A percentile compares a stretch with the other conserved stretches of the same genome.
Evolutionary conservation across 2,888 invertebrate genomes (phyloP).

Genomic region (Morinoia aosen): DNA sequence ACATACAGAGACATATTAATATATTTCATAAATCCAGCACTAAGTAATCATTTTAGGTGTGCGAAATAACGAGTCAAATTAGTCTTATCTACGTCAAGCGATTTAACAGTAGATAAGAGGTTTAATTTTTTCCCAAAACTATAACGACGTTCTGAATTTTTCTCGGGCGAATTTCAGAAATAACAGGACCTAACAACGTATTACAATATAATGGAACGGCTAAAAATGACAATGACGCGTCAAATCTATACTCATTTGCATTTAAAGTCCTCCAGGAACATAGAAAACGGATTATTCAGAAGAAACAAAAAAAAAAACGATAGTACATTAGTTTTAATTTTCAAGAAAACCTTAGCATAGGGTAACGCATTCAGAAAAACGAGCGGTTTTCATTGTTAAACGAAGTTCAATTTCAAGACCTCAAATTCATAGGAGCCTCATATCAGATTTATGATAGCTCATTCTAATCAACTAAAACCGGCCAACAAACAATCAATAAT

Average conservation of each 20-base stretch:
- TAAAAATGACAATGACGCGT: no score
- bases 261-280: neutral
- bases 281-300: neutral
- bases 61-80: neutral
- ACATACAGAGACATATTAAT: neutral
- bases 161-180: no score
- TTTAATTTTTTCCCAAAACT: neutral
- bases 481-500: neutral
- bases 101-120: neutral
- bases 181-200: no score
- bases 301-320: neutral
- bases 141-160: no score
- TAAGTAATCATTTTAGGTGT: neutral
- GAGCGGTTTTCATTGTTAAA: neutral
- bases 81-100: neutral
- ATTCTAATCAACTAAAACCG: neutral
- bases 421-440: neutral
- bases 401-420: neutral
- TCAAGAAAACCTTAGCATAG: neutral
- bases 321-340: neutral
- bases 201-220: no score
- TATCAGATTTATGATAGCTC: neutral
- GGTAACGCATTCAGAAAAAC: neutral
- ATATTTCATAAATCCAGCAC: neutral
- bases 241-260: neutral